Percentiles rank a stretch among this genome's conserved stretches.
Conservation (phyloP, 2,113 vertebrate genomes). For the Macheiramphus alcinus region DNA sequence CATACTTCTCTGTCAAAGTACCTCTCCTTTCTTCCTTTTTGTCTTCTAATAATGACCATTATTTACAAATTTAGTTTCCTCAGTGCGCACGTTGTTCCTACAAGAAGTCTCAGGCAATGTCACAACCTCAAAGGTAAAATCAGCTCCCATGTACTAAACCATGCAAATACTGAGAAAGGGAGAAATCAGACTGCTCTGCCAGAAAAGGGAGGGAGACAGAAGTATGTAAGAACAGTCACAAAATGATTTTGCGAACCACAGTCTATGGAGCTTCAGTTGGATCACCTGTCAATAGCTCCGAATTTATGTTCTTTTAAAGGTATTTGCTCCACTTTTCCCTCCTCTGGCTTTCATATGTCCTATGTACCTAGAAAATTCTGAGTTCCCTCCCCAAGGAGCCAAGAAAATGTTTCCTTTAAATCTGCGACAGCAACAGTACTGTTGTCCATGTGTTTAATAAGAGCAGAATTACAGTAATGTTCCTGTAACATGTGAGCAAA, state of each 20-base stretch:
- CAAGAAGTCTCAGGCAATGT: neutral
- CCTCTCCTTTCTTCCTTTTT: neutral
- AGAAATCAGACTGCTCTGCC: neutral
- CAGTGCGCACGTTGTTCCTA: neutral
- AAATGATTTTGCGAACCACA: neutral
- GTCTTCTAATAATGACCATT: neutral
- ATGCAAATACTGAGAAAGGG: neutral
- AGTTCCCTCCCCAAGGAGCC: neutral
- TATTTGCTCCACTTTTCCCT: neutral
- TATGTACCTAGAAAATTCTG: neutral
- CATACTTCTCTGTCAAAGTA: neutral
- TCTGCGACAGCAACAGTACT: neutral
- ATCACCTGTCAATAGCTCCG: neutral
- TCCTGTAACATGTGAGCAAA: neutral
- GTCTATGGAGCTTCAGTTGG: neutral
- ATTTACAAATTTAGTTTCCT: neutral
- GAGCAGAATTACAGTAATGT: neutral
- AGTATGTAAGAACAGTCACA: neutral
- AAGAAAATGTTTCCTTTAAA: constrained; percentile 6
- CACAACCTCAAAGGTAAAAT: neutral
- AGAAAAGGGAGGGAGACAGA: neutral
- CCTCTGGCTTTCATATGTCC: neutral
- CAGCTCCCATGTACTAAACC: neutral
- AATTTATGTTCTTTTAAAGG: neutral
- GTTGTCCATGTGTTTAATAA: neutral